A percentile compares a stretch with the other conserved stretches of the same genome.
Conservation (phyloP, 2,113 vertebrate genomes). For the Tauraco erythrolophus region DNA sequence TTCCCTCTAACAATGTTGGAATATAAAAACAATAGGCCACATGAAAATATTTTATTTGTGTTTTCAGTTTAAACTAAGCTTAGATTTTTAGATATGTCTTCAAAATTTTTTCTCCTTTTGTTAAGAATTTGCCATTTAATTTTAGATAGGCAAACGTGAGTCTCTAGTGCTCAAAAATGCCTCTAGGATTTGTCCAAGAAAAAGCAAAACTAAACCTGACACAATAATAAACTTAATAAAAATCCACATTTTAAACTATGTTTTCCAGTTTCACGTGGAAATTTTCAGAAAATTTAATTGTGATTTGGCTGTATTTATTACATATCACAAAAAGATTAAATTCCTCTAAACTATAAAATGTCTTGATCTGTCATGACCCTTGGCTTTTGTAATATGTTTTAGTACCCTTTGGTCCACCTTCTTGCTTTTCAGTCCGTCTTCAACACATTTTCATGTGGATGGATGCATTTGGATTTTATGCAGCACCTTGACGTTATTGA, state of each 20-base stretch:
- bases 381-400: neutral
- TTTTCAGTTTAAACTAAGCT: neutral
- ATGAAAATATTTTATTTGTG: neutral
- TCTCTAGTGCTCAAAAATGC: neutral
- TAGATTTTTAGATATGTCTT: neutral
- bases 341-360: neutral
- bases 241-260: neutral
- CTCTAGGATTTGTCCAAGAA: neutral
- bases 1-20: neutral
- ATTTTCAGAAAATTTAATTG: neutral
- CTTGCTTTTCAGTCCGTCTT: neutral
- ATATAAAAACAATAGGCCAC: neutral
- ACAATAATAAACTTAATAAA: neutral
- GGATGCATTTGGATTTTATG: neutral
- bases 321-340: neutral
- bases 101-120: neutral
- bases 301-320: neutral
- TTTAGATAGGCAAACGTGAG: neutral
- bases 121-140: neutral
- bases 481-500: neutral
- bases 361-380: neutral
- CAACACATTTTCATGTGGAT: neutral
- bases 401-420: neutral
- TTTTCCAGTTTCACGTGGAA: neutral
- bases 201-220: neutral